Evolutionary conservation across 2,888 invertebrate genomes (phyloP), one percentile per base, ranked within the genome.

Genomic region (Lasioglossum malachurum): DNA sequence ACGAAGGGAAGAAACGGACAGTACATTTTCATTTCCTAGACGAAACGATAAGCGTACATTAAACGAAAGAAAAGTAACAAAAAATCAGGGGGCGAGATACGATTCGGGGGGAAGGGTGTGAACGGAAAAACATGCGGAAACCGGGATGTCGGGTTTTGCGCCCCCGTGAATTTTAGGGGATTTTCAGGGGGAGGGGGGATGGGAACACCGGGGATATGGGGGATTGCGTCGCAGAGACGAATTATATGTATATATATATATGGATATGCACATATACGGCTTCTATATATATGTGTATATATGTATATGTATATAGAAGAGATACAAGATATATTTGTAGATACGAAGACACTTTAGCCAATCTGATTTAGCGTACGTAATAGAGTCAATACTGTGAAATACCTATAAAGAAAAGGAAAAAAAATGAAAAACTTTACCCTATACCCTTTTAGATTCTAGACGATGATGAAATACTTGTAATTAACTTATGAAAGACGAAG

Each of bases 351-450:
- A 83, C 90, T 92, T 94, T 94, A 94, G 94, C 93, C 92, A 93
- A 67, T 94, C 94, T 94, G 91, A 90, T 91, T 67, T 94, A 94
- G 94, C 89, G 89, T 93, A 94, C 87, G 84, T 85, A 85, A 87
- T 94, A 94, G 94, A 94, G 94, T 94, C 94, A 94, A 94, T 94
- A 94, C 93, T 93, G 94, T 94, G 94, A 93, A 93, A 92, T 93
- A 94, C 92, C 93, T 94, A 93, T 94, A 93, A 94, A 69, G 38
- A 69, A 69, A 69, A 38, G 38, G 67, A 67, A 93, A 94, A 69
- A 69, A 69, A 69, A 69, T 38, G 38, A 38, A 8, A 67, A 78
- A 87, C 83, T 91, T 91, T 90, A 90, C 80, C 84, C 72, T 91
- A 92, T 93, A 93, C 93, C 92, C 89, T 90, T 76, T 79, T 92